Percentiles rank a stretch among this genome's conserved stretches.
phyloP scores from a whole-genome alignment of 37 sponge, comb jelly and placozoan genomes.

The Lycopodina hypogea region DNA sequence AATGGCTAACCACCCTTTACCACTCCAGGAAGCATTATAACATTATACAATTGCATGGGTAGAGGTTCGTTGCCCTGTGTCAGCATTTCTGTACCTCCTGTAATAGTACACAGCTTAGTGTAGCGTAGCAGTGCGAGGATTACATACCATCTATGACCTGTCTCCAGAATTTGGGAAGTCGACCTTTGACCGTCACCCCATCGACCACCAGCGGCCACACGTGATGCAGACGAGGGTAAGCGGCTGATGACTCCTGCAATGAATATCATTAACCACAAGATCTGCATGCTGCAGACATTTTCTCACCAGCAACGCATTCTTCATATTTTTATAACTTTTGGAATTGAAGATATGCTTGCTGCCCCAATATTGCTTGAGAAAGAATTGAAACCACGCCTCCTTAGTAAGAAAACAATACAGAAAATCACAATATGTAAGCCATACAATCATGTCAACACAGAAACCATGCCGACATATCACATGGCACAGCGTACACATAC shows the following conservation, averaged over 20 bases:
- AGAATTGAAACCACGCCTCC: slow-evolving; percentile 26
- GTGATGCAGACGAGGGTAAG: slow-evolving; percentile 52
- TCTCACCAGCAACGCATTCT: slow-evolving; percentile 17
- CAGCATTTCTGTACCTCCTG: no score
- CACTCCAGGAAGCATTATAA: no score
- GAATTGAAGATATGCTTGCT: not conserved
- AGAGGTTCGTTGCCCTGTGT: no score
- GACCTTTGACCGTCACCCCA: slow-evolving; percentile 11
- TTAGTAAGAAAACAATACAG: not conserved
- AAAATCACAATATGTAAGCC: no score
- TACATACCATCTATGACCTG: slow-evolving; percentile 51
- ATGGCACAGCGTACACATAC: no score
- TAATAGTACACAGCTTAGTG: no score
- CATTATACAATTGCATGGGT: no score
- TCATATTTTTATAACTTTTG: slow-evolving; percentile 16
- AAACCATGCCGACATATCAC: no score
- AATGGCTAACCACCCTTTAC: no score
- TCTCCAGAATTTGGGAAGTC: slow-evolving; percentile 42
- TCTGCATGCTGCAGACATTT: not conserved
- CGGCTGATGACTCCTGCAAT: slow-evolving; percentile 23
- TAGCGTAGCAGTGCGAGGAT: no score
- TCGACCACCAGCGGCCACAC: slow-evolving; percentile 50
- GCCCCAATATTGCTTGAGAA: slow-evolving; percentile 1
- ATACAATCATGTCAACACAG: no score
- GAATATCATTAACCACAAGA: not conserved